Evolutionary conservation across 2,797 vertebrate species (phyloP).

Genomic region (Microchirus variegatus): DNA sequence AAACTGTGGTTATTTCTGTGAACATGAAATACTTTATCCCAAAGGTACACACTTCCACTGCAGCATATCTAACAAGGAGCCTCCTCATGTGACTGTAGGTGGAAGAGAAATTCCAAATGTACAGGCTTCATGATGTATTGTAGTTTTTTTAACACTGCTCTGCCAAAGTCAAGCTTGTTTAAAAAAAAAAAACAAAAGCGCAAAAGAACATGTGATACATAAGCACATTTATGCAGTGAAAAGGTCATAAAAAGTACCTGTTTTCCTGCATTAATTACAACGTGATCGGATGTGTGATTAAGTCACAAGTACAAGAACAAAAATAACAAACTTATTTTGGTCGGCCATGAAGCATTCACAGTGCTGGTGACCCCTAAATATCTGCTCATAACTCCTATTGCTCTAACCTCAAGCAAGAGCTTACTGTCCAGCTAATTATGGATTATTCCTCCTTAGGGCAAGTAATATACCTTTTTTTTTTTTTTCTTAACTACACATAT

Average conservation of each 20-base stretch:
- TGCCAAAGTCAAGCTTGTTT: neutral
- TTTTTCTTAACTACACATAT: neutral
- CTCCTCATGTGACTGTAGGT: slow-evolving; percentile 2
- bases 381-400: too few relatives aligned
- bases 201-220: neutral
- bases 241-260: too few relatives aligned
- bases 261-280: too few relatives aligned
- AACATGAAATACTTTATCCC: slow-evolving; percentile 34
- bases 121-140: neutral
- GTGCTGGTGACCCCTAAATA: neutral
- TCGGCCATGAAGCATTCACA: neutral
- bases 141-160: neutral
- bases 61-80: slow-evolving; percentile 17
- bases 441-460: neutral
- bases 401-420: neutral
- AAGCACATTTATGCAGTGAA: too few relatives aligned
- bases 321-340: too few relatives aligned
- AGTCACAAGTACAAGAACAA: too few relatives aligned
- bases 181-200: neutral
- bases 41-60: slow-evolving; percentile 35
- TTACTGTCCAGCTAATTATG: neutral
- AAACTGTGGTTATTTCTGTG: slow-evolving; percentile 37
- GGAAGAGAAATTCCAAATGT: slow-evolving; percentile 4
- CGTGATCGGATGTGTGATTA: too few relatives aligned
- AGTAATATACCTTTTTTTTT: neutral